Evolutionary conservation across 2,797 vertebrate genomes (phyloP).

Genomic region (Glossophaga mutica): DNA sequence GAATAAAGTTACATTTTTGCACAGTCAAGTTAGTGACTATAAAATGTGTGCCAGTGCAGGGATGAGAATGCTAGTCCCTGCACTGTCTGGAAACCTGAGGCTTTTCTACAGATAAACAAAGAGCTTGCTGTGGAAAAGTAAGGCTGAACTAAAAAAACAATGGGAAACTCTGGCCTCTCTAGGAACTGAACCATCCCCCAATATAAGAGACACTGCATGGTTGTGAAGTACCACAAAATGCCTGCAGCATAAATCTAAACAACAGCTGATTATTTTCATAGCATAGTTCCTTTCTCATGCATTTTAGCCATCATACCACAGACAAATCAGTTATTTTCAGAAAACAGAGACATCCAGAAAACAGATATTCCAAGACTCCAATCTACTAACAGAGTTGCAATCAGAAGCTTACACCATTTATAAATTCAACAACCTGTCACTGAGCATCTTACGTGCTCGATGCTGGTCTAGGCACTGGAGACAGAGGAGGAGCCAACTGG

Average conservation of each 20-base stretch:
- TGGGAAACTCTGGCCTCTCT: not conserved
- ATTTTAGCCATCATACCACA: not conserved
- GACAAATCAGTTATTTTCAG: conserved; percentile 18
- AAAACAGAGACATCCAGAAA: not conserved
- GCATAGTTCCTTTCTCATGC: not conserved
- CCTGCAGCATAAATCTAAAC: not conserved
- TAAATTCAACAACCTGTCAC: not conserved
- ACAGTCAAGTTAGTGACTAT: not conserved
- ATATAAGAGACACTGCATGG: not conserved
- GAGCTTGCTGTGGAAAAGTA: not conserved
- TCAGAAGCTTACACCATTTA: not conserved
- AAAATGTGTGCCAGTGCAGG: not conserved
- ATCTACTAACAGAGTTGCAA: not conserved
- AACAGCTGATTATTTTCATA: conserved; percentile 30
- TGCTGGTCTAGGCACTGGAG: no score
- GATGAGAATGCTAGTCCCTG: not conserved
- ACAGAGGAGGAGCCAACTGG: not conserved
- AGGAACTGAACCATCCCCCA: not conserved
- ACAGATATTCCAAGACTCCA: not conserved
- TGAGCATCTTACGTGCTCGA: not conserved
- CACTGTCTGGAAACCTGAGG: not conserved
- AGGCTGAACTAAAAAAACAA: not conserved
- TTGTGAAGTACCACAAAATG: not conserved
- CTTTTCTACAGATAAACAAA: not conserved
- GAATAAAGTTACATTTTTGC: conserved; percentile 41